Conservation (phyloP, 1,140 invertebrate genomes). For the Popillia japonica region DNA sequence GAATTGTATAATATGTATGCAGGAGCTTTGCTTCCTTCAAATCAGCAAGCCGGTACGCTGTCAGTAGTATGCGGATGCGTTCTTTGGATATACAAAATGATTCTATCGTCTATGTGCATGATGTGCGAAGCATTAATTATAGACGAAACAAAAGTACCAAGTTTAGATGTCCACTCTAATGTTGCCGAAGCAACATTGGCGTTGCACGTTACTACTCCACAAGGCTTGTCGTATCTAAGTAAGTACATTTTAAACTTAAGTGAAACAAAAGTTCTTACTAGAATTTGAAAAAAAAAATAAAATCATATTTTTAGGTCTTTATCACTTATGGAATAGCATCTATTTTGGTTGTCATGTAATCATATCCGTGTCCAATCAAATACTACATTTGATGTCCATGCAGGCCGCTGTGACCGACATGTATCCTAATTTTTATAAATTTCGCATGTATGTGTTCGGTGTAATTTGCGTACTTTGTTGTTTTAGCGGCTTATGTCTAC, state of each 20-base stretch:
- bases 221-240: not conserved
- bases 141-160: not conserved
- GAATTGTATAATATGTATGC: conserved; percentile 32
- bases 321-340: conserved; percentile 18
- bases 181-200: not conserved
- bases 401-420: conserved; percentile 9
- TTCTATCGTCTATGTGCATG: not conserved
- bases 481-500: not conserved
- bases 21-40: not conserved
- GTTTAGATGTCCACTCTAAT: not conserved
- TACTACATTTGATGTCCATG: conserved; percentile 19
- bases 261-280: no score
- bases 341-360: not conserved
- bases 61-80: not conserved
- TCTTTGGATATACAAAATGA: not conserved
- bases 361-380: not conserved
- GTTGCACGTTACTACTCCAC: not conserved
- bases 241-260: not conserved
- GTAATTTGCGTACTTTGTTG: not conserved
- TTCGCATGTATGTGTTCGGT: not conserved
- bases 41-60: not conserved
- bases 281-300: no score
- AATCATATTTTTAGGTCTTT: not conserved
- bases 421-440: conserved; percentile 26
- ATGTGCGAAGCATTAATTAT: not conserved